These are phyloP conservation scores for Barypeithes pellucidus DNA, from an alignment of 2,888 invertebrate species.

Conservation along the genomic window DNA sequence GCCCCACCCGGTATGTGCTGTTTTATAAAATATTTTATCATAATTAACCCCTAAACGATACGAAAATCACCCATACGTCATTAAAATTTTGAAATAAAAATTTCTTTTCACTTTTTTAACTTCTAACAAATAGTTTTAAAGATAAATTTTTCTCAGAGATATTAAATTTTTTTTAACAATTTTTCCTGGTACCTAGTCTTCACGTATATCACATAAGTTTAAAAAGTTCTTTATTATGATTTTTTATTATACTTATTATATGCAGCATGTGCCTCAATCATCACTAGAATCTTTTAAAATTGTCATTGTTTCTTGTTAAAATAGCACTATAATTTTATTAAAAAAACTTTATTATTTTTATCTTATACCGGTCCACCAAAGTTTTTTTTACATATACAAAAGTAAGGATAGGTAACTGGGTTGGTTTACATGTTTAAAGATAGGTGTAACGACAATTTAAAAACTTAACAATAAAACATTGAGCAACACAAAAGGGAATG, in stretches of 20 bases:
- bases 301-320: constrained; percentile 26
- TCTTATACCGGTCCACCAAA: constrained; percentile 4
- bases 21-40: no score
- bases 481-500: constrained; percentile 39
- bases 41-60: background rate
- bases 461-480: constrained; percentile 34
- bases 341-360: constrained; percentile 17
- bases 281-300: constrained; percentile 33
- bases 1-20: no score
- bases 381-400: constrained; percentile 15
- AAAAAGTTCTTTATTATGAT: constrained; percentile 24
- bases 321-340: constrained; percentile 29
- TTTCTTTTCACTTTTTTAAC: constrained; percentile 2
- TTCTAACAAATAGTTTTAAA: constrained; percentile 12
- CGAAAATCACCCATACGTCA: background rate
- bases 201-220: constrained; percentile 48
- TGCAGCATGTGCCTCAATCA: constrained; percentile 31
- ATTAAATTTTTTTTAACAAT: constrained; percentile 10
- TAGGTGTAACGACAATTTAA: background rate
- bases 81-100: constrained; percentile 6
- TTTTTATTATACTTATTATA: constrained; percentile 27
- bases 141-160: constrained; percentile 8
- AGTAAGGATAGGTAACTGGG: background rate
- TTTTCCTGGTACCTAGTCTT: constrained; percentile 27
- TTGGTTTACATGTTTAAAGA: constrained; percentile 1